Percentiles rank a stretch among this genome's conserved stretches.
phyloP scores from a whole-genome alignment of 2,113 vertebrate species.

The Nothobranchius furzeri region DNA sequence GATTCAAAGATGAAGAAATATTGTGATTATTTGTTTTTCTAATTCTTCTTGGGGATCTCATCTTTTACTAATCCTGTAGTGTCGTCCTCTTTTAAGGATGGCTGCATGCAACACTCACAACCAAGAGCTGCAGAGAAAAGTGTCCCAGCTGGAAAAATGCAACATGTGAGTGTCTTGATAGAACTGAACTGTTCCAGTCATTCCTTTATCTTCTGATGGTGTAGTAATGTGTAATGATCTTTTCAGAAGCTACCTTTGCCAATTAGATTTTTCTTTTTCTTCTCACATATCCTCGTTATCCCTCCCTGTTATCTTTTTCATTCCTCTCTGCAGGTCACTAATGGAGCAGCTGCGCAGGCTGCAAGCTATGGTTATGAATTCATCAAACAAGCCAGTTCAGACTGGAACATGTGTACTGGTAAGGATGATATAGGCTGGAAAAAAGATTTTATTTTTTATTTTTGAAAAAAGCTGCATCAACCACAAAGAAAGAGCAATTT shows the following conservation, averaged over 20 bases:
- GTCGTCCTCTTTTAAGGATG: slow-evolving; percentile 79
- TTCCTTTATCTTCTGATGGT: not conserved
- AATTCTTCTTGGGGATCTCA: no score
- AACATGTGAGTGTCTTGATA: slow-evolving; percentile 85
- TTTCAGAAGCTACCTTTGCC: not conserved
- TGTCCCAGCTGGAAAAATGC: slow-evolving; percentile 92
- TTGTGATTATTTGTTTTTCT: no score
- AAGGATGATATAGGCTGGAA: not conserved
- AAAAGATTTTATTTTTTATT: no score
- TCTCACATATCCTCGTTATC: not conserved
- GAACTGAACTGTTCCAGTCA: not conserved
- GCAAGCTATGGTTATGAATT: slow-evolving; percentile 87
- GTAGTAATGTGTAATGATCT: slow-evolving; percentile 6
- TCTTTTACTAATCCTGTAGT: not conserved
- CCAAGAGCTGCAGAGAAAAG: slow-evolving; percentile 95
- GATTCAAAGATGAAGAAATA: no score
- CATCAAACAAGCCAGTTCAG: slow-evolving; percentile 87
- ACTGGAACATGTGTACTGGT: slow-evolving; percentile 89
- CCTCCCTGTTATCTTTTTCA: not conserved
- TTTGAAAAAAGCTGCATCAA: no score
- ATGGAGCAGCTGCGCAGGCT: slow-evolving; percentile 91
- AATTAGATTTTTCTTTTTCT: not conserved
- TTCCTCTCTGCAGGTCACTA: slow-evolving; percentile 81
- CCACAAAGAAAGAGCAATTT: no score
- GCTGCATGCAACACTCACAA: slow-evolving; percentile 88